A percentile compares a stretch with the other conserved stretches of the same genome.
phyloP scores from a whole-genome alignment of 2,797 vertebrate species.

The Falco rusticolus region DNA sequence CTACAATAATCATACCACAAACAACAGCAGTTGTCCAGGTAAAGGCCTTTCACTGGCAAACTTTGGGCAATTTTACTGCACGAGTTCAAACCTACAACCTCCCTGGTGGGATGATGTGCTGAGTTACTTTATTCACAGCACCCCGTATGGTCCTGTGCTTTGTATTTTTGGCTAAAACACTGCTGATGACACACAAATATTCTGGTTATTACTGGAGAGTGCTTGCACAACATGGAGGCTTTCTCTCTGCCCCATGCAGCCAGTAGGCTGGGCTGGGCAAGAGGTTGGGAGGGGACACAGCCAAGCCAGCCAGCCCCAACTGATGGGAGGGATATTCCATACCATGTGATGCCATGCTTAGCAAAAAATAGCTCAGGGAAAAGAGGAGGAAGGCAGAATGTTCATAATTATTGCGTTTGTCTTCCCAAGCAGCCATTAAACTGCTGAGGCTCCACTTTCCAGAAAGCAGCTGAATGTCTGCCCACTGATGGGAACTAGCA shows the following conservation, averaged over 20 bases:
- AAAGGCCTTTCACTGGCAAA: background rate
- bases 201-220: background rate
- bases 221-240: background rate
- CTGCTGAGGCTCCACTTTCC: background rate
- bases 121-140: background rate
- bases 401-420: background rate
- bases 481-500: background rate
- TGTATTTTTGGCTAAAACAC: background rate
- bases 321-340: fast-evolving
- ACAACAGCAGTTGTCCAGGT: background rate
- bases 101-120: background rate
- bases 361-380: background rate
- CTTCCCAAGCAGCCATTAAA: background rate
- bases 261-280: background rate
- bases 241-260: background rate
- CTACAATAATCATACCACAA: background rate
- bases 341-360: too few species aligned
- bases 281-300: background rate
- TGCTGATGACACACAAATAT: background rate
- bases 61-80: background rate
- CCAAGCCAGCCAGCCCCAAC: background rate
- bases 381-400: background rate
- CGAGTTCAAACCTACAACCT: background rate
- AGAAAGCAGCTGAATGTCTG: background rate
- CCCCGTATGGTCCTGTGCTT: background rate